A percentile compares a stretch with the other conserved stretches of the same genome.
phyloP scores from a whole-genome alignment of 1,140 invertebrate species.

The Thereuonema tuberculata region DNA sequence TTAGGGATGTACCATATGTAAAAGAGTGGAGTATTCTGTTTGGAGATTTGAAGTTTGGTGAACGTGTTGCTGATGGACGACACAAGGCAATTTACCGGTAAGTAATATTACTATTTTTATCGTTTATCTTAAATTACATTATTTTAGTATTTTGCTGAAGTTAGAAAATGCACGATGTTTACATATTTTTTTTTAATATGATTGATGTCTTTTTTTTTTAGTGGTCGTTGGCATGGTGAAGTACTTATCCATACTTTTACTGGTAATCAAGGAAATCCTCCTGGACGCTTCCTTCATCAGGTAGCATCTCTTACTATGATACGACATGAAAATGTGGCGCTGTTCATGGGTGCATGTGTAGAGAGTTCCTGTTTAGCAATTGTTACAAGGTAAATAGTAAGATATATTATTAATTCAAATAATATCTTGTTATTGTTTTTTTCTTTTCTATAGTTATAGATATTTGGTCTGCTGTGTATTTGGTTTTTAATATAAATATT shows the following conservation, averaged over 20 bases:
- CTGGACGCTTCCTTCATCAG: conserved; percentile 28
- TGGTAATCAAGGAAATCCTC: conserved; percentile 21
- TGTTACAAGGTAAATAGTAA: conserved; percentile 33
- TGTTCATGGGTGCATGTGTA: conserved; percentile 39
- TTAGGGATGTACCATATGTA: background rate
- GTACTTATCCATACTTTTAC: conserved; percentile 32
- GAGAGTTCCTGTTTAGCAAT: conserved; percentile 31
- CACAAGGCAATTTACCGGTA: conserved; percentile 31
- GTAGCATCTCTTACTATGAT: conserved; percentile 33
- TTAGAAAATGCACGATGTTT: background rate
- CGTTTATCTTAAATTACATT: background rate
- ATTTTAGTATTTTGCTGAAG: background rate
- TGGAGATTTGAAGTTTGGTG: conserved; percentile 28
- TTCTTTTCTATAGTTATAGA: background rate
- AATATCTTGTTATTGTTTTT: background rate
- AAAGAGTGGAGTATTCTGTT: conserved; percentile 32
- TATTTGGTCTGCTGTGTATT: background rate
- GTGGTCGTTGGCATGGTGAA: conserved; percentile 38
- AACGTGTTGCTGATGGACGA: conserved; percentile 26
- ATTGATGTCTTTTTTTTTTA: conserved; percentile 12
- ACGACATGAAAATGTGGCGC: conserved; percentile 37
- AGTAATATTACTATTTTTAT: background rate
- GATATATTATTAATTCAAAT: background rate
- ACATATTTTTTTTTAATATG: background rate
- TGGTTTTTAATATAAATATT: background rate